phyloP scores from a whole-genome alignment of 1,140 invertebrate genomes.

The Microplitis mediator region DNA sequence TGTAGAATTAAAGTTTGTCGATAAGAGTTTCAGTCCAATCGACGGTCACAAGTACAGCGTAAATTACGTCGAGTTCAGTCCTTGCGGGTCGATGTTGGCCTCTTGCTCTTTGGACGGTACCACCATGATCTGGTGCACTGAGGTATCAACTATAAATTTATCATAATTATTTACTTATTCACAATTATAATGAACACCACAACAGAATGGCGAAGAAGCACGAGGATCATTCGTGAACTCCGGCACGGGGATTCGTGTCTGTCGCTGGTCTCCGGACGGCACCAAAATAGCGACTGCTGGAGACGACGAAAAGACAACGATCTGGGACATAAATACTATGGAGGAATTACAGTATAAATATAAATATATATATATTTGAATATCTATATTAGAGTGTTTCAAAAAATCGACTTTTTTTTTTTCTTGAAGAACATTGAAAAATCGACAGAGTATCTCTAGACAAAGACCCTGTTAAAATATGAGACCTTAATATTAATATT shows the following conservation, averaged over 20 bases:
- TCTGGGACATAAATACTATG: slow-evolving; percentile 70
- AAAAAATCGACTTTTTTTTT: no score
- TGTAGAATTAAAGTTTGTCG: slow-evolving; percentile 48
- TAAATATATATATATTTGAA: slow-evolving; percentile 40
- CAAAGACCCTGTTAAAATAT: no score
- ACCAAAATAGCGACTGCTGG: slow-evolving; percentile 70
- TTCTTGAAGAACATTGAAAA: no score
- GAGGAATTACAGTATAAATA: slow-evolving; percentile 62
- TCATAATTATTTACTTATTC: neutral
- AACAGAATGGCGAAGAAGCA: slow-evolving; percentile 59
- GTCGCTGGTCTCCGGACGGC: slow-evolving; percentile 71
- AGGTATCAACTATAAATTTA: slow-evolving; percentile 50
- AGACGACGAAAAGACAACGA: slow-evolving; percentile 73
- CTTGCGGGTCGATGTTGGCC: slow-evolving; percentile 69
- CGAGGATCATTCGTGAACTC: slow-evolving; percentile 59
- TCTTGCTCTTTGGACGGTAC: slow-evolving; percentile 78
- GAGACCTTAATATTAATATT: no score
- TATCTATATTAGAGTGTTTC: no score
- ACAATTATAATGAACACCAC: neutral
- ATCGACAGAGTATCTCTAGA: no score
- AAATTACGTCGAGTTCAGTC: slow-evolving; percentile 71
- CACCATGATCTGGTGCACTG: slow-evolving; percentile 70
- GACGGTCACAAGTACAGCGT: slow-evolving; percentile 69
- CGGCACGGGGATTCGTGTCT: slow-evolving; percentile 59
- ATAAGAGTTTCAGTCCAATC: slow-evolving; percentile 61